Evolutionary conservation across 2,888 invertebrate genomes (phyloP).

Genomic region (Ceraclea dissimilis): DNA sequence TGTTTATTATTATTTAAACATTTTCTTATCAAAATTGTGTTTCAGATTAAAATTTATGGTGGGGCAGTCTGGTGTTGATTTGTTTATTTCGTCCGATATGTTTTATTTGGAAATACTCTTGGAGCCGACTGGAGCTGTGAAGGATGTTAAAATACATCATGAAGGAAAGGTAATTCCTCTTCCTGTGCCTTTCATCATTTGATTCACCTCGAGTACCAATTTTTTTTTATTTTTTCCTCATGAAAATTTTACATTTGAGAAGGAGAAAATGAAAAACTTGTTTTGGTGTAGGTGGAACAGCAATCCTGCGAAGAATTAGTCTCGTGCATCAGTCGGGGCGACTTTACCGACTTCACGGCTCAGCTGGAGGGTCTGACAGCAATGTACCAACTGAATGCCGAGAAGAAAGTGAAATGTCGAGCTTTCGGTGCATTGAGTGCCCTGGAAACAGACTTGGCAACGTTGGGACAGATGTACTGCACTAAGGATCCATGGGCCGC

Average conservation of each 20-base stretch:
- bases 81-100: constrained; percentile 94
- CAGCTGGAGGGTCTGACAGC: constrained; percentile 88
- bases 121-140: constrained; percentile 74
- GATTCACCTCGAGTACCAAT: not conserved
- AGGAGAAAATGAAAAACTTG: not conserved
- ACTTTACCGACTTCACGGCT: constrained; percentile 86
- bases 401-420: constrained; percentile 90
- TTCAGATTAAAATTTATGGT: constrained; percentile 78
- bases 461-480: constrained; percentile 69
- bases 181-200: not conserved
- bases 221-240: too few relatives aligned
- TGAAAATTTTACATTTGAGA: too few relatives aligned
- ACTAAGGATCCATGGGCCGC: constrained; percentile 59
- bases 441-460: constrained; percentile 81
- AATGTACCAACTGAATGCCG: constrained; percentile 89
- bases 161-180: constrained; percentile 59
- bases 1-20: too few relatives aligned
- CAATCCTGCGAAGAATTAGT: constrained; percentile 87
- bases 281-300: constrained; percentile 47
- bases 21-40: too few relatives aligned
- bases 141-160: constrained; percentile 85
- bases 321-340: constrained; percentile 72
- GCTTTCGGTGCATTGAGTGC: constrained; percentile 89
- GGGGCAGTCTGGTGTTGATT: constrained; percentile 69
- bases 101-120: constrained; percentile 89